Evolutionary conservation across 2,797 vertebrate genomes (phyloP), one percentile per base, ranked within the genome.

Genomic region (Bradypodion pumilum): DNA sequence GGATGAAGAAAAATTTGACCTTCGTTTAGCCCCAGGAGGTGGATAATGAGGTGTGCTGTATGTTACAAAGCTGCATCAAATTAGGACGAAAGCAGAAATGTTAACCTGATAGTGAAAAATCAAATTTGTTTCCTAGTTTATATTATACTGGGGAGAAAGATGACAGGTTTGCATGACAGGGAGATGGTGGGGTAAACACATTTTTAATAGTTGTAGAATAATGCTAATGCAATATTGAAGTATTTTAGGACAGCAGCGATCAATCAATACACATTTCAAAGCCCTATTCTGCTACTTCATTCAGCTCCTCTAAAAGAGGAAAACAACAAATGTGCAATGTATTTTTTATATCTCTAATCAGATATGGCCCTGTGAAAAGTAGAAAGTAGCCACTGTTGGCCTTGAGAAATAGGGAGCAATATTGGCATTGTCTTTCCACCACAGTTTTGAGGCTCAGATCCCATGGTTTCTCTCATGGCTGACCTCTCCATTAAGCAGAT

Each of bases 1-100:
- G 78, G 89, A 81, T 85, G 91, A 88, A 87, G 25, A 86, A 86
- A 88, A 86, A 62, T 80, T 56, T 86, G 56, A 82, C 85, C 84
- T 91, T 89, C 85, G 46, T 74, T 89, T 91, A 81, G 88, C 80
- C 59, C 56, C 63, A 72, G 90, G 82, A 65, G 88, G 82, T 74
- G 90, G 32, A 37, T 80, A 89, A 89, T 10, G 0, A 92, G 29
- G 65, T 52, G 59, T 59, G 65, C 27, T 86, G 16, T 81, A 82
- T 81, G 66, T 86, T 86, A 82, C 2, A 4, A 82, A 90, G 52
- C 70, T 73, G 25, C 82, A 80, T 69, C 62, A 89, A 81, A 78
- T 86, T 27, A 83, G 84, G 3, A 52, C 59, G 32, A 35, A 59
- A 35, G 49, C 15, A 60, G 40, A 70, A 59, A 68, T 90, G 84